Evolutionary conservation across 2,797 vertebrate genomes (phyloP).

Genomic region (Rhinoraja longicauda): DNA sequence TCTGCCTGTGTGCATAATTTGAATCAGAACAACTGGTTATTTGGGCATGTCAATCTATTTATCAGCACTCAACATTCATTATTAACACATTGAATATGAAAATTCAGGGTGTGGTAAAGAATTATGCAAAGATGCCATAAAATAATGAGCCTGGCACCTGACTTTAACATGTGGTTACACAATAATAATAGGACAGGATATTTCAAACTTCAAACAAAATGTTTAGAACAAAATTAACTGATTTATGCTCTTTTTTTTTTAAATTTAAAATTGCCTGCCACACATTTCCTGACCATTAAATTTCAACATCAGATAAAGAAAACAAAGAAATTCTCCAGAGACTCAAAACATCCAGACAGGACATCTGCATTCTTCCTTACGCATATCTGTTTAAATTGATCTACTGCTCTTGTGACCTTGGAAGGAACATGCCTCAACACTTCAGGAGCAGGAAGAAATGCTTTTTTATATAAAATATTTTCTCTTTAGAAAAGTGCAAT

Average conservation of each 20-base stretch:
- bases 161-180: not conserved
- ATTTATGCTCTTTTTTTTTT: too few relatives aligned
- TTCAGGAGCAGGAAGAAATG: not conserved
- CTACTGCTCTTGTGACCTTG: not conserved
- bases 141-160: not conserved
- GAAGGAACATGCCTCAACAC: not conserved
- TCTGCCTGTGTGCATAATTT: not conserved
- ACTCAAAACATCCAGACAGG: not conserved
- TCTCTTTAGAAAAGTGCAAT: not conserved
- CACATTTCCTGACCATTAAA: not conserved
- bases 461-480: not conserved
- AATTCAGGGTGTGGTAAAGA: not conserved
- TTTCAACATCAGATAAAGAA: not conserved
- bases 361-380: not conserved
- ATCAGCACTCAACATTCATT: not conserved
- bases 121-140: not conserved
- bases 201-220: not conserved
- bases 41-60: not conserved
- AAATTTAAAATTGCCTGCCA: too few relatives aligned
- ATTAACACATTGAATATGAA: not conserved
- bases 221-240: not conserved
- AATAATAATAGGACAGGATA: not conserved
- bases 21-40: not conserved
- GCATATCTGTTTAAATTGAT: not conserved
- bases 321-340: not conserved